These are phyloP conservation scores for Leptogaster cylindrica DNA, from an alignment of 2,888 invertebrate genomes.

Conservation along the genomic window DNA sequence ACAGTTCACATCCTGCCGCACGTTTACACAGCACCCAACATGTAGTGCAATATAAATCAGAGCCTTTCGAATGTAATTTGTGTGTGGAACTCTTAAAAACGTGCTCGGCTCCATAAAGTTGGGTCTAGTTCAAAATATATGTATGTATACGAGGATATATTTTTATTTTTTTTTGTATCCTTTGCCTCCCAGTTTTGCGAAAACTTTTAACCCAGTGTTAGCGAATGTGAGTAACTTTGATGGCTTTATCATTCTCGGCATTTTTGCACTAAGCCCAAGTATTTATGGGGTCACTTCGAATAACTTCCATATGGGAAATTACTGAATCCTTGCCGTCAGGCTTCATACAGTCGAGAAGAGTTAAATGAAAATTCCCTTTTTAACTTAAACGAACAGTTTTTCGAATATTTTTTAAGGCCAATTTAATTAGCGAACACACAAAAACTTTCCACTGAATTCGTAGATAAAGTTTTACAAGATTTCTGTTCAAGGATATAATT, in stretches of 20 bases:
- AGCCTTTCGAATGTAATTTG: constrained; percentile 10
- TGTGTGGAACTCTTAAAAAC: constrained; percentile 12
- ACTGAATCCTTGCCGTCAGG: not conserved
- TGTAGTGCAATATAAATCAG: not conserved
- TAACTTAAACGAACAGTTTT: too few relatives aligned
- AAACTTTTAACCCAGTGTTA: constrained; percentile 12
- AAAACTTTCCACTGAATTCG: too few relatives aligned
- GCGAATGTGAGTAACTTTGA: not conserved
- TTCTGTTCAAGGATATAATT: too few relatives aligned
- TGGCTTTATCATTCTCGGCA: constrained; percentile 2
- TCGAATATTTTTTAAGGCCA: too few relatives aligned
- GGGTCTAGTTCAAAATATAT: not conserved
- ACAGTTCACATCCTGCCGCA: not conserved
- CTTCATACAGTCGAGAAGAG: too few relatives aligned
- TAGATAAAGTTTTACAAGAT: too few relatives aligned
- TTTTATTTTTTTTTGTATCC: not conserved
- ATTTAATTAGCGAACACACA: too few relatives aligned
- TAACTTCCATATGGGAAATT: not conserved
- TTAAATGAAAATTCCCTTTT: too few relatives aligned
- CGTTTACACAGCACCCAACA: not conserved
- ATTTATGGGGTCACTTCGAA: constrained; percentile 1
- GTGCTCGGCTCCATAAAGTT: constrained; percentile 5
- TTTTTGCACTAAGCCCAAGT: not conserved
- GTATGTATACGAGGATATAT: too few relatives aligned
- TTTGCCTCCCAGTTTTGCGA: not conserved